Percentiles rank a stretch among this genome's conserved stretches.
These are phyloP conservation scores for Isaurus tuberculatus DNA, from an alignment of 92 coral and sea anemone species.

Conservation along the genomic window DNA sequence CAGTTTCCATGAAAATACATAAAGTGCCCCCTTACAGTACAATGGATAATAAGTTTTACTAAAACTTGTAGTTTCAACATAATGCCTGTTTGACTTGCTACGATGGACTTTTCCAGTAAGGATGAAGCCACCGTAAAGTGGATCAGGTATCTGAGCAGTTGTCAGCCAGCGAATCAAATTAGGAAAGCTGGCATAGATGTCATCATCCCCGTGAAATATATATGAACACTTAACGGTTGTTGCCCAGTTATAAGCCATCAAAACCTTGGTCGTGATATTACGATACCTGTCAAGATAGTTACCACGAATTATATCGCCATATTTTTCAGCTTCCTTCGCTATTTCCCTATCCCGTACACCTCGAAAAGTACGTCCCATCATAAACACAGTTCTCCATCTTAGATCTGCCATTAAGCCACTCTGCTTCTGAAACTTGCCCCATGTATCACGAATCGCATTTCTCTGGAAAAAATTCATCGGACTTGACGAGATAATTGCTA, in stretches of 20 bases:
- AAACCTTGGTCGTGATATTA: slow-evolving; percentile 72
- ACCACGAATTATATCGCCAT: slow-evolving; percentile 83
- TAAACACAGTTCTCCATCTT: slow-evolving; percentile 66
- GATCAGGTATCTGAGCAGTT: slow-evolving; percentile 22
- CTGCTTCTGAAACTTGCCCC: slow-evolving; percentile 66
- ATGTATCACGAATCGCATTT: slow-evolving; percentile 66
- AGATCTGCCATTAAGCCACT: not conserved
- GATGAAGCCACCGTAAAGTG: slow-evolving; percentile 79
- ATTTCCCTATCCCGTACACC: slow-evolving; percentile 50
- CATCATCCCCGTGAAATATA: slow-evolving; percentile 89
- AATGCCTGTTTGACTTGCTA: slow-evolving; percentile 74
- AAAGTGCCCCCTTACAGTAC: slow-evolving; percentile 86
- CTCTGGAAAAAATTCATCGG: slow-evolving; percentile 65
- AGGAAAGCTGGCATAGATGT: slow-evolving; percentile 84
- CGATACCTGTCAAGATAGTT: slow-evolving; percentile 79
- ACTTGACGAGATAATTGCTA: slow-evolving; percentile 74
- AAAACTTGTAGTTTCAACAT: slow-evolving; percentile 62
- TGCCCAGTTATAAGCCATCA: slow-evolving; percentile 91
- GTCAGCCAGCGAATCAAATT: slow-evolving; percentile 74
- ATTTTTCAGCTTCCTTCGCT: slow-evolving; percentile 57
- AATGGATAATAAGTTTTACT: slow-evolving; percentile 67
- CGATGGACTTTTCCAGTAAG: slow-evolving; percentile 72
- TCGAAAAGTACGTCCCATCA: slow-evolving; percentile 68
- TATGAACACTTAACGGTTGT: slow-evolving; percentile 58
- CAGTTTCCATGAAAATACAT: slow-evolving; percentile 74